Evolutionary conservation across 2,888 invertebrate species (phyloP), one percentile per base, ranked within the genome.

Genomic region (Rhamnusium bicolor): DNA sequence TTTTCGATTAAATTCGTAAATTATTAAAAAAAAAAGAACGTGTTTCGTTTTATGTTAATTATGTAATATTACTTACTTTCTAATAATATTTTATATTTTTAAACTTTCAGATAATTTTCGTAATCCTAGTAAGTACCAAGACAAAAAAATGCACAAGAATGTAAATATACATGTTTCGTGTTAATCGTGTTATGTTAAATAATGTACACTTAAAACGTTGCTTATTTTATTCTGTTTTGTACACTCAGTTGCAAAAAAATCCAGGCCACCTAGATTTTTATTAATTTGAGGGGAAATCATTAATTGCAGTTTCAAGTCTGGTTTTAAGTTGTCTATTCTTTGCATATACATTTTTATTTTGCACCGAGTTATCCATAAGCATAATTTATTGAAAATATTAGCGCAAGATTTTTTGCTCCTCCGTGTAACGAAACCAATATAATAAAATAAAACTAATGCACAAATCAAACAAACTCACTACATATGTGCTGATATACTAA

Each of bases 71-170:
- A n/a, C 24, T 24, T 24, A 24, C 3, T 29, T 58, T 18, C 14
- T 8, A 53, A 18, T 65, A 65, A 65, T 53, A 1, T 16, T 4
- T 6, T 19, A 65, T 65, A 32, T 65, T 53, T 65, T 65, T 65
- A 29, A 65, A 49, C 68, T 75, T 75, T 69, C 75, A 75, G 75
- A 75, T 71, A 67, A 56, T 73, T 71, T 75, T 71, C 75, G 75
- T 67, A 75, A 75, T 24, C 72, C 72, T 29, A 75, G 75, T 75
- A 70, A 75, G 75, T 75, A 70, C 29, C 27, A 49, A 24, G 54
- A 18, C 21, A 18, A 27, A 16, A 29, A 65, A 32, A 29, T 18
- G 7, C 18, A 29, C 51, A 24, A n/a, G 29, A 65, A 19, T 29
- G 53, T 65, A 51, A 53, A 53, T 65, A 53, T 49, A 61, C 46